Evolutionary conservation across 2,888 invertebrate genomes (phyloP).

Genomic region (Aphodius granarius): DNA sequence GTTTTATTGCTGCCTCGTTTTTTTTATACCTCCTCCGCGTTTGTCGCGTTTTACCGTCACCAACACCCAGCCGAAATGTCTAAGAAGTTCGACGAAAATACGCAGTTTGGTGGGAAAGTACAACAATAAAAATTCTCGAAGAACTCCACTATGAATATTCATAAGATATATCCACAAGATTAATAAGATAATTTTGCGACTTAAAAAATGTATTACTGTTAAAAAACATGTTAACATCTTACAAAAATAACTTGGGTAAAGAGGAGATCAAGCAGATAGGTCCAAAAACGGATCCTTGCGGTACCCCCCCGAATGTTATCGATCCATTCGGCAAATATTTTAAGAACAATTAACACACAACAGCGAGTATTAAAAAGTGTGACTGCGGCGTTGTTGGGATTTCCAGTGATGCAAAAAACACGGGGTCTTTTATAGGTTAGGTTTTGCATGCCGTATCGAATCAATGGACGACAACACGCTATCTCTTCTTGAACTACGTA

Average conservation of each 20-base stretch:
- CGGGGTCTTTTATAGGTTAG: background rate
- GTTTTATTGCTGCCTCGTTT: background rate
- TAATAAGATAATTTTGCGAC: too few species aligned
- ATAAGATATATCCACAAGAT: too few species aligned
- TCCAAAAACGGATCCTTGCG: too few species aligned
- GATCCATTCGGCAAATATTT: background rate
- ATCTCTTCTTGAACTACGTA: too few species aligned
- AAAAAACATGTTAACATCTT: too few species aligned
- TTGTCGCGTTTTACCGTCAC: background rate
- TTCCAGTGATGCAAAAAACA: constrained; percentile 29
- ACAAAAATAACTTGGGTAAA: too few species aligned
- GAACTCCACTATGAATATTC: background rate
- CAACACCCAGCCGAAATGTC: background rate
- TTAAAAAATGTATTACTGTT: too few species aligned
- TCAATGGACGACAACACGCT: too few species aligned
- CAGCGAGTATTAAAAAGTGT: constrained; percentile 7
- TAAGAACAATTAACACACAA: background rate
- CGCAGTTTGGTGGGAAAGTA: background rate
- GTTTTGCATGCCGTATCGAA: background rate
- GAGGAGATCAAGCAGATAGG: too few species aligned
- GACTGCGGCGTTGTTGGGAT: constrained; percentile 22
- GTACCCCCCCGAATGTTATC: background rate
- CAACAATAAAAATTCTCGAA: background rate
- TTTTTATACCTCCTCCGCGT: too few species aligned
- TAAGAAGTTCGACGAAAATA: background rate